phyloP scores from a whole-genome alignment of 2,113 vertebrate genomes.

The Capreolus pygargus region DNA sequence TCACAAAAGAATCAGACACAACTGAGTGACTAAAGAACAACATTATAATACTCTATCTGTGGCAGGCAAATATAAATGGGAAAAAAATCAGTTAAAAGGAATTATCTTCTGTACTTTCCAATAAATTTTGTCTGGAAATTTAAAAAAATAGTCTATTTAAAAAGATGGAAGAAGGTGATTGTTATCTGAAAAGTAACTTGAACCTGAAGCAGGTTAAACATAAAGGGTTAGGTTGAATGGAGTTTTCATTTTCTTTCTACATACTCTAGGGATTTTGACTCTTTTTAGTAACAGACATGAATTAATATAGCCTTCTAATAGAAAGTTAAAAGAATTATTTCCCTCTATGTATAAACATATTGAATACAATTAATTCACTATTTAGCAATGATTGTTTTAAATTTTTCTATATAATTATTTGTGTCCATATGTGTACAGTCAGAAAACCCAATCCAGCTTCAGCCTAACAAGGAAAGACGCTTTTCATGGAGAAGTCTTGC shows the following conservation, averaged over 20 bases:
- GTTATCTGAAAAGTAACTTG: background rate
- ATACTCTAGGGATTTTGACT: background rate
- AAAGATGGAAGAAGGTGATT: accelerated
- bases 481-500: background rate
- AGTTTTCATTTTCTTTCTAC: background rate
- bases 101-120: background rate
- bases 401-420: background rate
- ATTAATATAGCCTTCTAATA: background rate
- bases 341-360: background rate
- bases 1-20: too few species aligned
- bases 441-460: background rate
- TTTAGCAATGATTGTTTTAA: background rate
- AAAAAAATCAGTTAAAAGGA: background rate
- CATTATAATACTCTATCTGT: background rate
- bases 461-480: background rate
- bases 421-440: background rate
- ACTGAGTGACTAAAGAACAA: background rate
- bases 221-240: background rate
- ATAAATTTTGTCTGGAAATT: background rate
- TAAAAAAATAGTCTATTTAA: background rate
- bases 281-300: background rate
- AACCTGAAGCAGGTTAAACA: background rate
- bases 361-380: background rate
- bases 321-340: background rate
- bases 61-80: background rate